phyloP scores from a whole-genome alignment of 2,797 vertebrate genomes.

The Corythornis leucogaster region DNA sequence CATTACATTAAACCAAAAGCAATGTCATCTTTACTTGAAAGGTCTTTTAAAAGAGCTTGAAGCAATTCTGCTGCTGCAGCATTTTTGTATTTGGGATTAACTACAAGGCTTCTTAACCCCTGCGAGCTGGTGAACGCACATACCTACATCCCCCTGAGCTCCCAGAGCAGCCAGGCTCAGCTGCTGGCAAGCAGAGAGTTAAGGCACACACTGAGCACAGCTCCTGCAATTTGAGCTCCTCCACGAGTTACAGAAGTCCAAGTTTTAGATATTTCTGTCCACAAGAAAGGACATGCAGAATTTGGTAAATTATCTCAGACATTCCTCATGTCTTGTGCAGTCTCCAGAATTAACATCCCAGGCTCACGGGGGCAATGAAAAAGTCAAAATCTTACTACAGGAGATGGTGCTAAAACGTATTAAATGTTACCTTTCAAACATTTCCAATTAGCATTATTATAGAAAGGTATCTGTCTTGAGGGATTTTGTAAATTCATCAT shows the following conservation, averaged over 20 bases:
- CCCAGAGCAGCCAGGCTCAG: background rate
- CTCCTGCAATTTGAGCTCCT: conserved; percentile 9
- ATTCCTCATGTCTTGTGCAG: conserved; percentile 1
- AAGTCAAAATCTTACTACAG: conserved; percentile 38
- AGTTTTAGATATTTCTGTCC: conserved; percentile 37
- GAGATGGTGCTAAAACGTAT: conserved; percentile 29
- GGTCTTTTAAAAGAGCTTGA: conserved; percentile 62
- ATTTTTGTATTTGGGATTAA: conserved; percentile 59
- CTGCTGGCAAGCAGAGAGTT: conserved; percentile 32
- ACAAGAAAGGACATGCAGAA: conserved; percentile 47
- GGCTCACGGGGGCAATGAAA: conserved; percentile 13
- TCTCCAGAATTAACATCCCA: conserved; percentile 7
- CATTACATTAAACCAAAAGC: conserved; percentile 61
- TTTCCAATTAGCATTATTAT: conserved; percentile 25
- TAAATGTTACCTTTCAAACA: conserved; percentile 43
- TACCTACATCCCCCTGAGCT: background rate
- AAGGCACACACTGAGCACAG: background rate
- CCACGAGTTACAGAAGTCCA: background rate
- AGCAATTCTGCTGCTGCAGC: conserved; percentile 56
- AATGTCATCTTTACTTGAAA: conserved; percentile 67
- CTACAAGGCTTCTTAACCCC: conserved; percentile 54
- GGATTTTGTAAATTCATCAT: background rate
- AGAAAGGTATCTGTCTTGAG: conserved; percentile 1
- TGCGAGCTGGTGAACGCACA: background rate
- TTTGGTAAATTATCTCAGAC: conserved; percentile 24